Evolutionary conservation across 1,140 invertebrate genomes (phyloP), one percentile per base, ranked within the genome.

Genomic region (Saxidomus purpurata): DNA sequence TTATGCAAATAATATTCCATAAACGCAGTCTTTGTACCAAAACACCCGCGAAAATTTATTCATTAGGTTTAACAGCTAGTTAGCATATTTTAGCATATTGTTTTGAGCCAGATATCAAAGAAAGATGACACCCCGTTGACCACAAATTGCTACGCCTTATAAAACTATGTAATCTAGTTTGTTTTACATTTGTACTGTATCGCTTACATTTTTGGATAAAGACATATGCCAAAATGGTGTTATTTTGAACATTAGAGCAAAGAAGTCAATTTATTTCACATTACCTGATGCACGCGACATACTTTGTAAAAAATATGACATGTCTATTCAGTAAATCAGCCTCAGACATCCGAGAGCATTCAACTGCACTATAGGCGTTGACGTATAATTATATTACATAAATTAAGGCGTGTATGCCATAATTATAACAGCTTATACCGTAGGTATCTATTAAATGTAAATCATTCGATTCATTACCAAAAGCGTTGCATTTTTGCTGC

Each of bases 51-150:
- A 71, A 71, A 71, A 71, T 71, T 36, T 71, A 71, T 71, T 36
- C 67, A 71, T 71, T 71, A 71, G 22, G 17, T 71, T 28, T 71
- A 71, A 28, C 25, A 34, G 25, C 61, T 36, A 71, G 28, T 71
- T 71, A 71, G 34, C 67, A 71, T 71, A 71, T 71, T 71, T 71
- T 71, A 71, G 67, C 67, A 71, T 71, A 63, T 63, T 63, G 67
- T 71, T 71, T 71, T 71, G 34, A 71, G 67, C 67, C 36, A 63
- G 28, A 38, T 71, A 38, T 71, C 67, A 71, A 71, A 71, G 67
- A 71, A 71, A 71, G 34, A 38, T 40, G 67, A 71, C 67, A 71
- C 67, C 11, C 25, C 1, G 31, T 71, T 71, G 67, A 71, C 67
- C 67, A 71, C 1, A 71, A 71, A 38, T 71, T 36, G 67, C 34